These are phyloP conservation scores for Microctenopoma stevenorrisi DNA, from an alignment of 2,797 vertebrate genomes.

Conservation along the genomic window DNA sequence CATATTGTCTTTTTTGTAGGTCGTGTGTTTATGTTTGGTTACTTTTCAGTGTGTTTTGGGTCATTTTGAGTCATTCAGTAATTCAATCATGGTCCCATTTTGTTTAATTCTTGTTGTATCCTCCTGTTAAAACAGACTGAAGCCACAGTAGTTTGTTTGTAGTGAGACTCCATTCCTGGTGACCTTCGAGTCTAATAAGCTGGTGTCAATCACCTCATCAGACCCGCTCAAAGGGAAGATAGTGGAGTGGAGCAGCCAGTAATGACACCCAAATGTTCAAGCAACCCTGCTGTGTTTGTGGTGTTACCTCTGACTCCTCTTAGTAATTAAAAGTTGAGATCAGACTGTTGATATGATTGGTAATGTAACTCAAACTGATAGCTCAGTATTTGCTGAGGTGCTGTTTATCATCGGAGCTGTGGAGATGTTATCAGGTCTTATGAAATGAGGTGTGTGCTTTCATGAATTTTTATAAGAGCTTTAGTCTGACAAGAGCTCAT, in stretches of 20 bases:
- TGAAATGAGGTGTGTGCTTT: conserved; percentile 32
- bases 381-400: conserved; percentile 20
- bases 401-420: conserved; percentile 27
- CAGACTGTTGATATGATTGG: conserved; percentile 17
- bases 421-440: conserved; percentile 11
- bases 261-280: conserved; percentile 62
- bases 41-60: no score
- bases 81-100: no score
- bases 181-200: conserved; percentile 67
- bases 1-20: no score
- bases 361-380: conserved; percentile 17
- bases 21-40: no score
- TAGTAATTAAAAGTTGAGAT: conserved; percentile 40
- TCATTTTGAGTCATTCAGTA: no score
- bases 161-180: conserved; percentile 37
- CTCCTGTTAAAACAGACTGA: not conserved
- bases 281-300: conserved; percentile 13
- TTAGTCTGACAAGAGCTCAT: conserved; percentile 26
- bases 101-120: not conserved
- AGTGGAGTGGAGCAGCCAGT: conserved; percentile 19
- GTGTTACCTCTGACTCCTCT: conserved; percentile 49
- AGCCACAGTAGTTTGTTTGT: not conserved
- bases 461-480: conserved; percentile 31
- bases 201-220: conserved; percentile 74
- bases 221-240: conserved; percentile 40